Percentiles rank a stretch among this genome's conserved stretches.
Evolutionary conservation across 2,113 vertebrate genomes (phyloP).

Genomic region (Cochlearius cochlearius): DNA sequence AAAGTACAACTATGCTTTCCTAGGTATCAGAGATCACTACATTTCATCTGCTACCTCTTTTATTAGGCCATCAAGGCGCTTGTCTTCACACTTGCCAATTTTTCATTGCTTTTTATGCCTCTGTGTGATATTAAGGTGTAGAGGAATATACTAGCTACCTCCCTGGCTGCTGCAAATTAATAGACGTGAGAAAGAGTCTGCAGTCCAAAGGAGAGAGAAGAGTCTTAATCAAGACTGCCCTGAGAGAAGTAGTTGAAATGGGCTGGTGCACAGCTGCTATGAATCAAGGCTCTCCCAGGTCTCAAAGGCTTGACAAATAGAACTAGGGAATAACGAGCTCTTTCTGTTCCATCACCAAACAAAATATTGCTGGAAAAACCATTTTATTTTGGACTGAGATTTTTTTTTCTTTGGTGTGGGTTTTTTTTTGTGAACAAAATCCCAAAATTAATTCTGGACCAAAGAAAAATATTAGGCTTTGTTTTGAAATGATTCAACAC

Average conservation of each 20-base stretch:
- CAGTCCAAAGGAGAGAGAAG: background rate
- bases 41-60: background rate
- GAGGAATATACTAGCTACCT: background rate
- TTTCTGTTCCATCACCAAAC: background rate
- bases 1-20: background rate
- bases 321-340: background rate
- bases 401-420: background rate
- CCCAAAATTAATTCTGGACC: background rate
- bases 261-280: background rate
- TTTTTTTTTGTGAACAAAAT: background rate
- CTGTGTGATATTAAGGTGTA: background rate
- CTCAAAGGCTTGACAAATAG: background rate
- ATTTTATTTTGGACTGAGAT: background rate
- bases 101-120: background rate
- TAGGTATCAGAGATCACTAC: background rate
- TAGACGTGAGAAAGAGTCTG: background rate
- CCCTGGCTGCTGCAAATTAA: background rate
- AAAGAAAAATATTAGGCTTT: background rate
- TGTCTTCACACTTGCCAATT: background rate
- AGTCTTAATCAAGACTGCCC: background rate
- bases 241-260: background rate
- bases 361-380: background rate
- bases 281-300: background rate
- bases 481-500: background rate
- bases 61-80: background rate